Evolutionary conservation across 2,113 vertebrate species (phyloP), one percentile per base, ranked within the genome.

Genomic region (Garra rufa): DNA sequence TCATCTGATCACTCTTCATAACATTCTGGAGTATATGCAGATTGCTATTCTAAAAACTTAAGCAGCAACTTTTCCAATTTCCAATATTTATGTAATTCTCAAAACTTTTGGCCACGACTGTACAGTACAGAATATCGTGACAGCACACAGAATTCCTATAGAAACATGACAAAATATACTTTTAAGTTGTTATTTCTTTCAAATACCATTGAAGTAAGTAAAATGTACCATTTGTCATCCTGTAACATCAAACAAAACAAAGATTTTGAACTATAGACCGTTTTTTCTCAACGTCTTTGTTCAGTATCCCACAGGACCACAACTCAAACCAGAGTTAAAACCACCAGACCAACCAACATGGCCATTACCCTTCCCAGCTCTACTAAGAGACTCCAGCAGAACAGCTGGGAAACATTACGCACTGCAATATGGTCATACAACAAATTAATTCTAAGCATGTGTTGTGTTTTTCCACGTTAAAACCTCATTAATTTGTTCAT

Each of bases 361-460:
- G 75, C 74, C 77, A 74, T 84, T 71, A 65, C 34, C 19, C 55
- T 61, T n/a, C 52, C 13, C 69, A 55, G 71, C 57, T 69, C 70
- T 61, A 77, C 46, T 24, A 14, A 34, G 30, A 76, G 38, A 75
- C 75, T 76, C 38, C 26, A 48, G 76, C 65, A 80, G 65, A 52
- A 70, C 87, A 90, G 89, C 86, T 87, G 89, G 89, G 76, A 85
- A 63, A 75, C 61, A 90, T 90, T 88, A 88, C 43, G 5, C 28
- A 69, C 84, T 76, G 43, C 73, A 34, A 76, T 41, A 46, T 82
- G 57, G 52, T 63, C 81, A 50, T 78, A 65, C 70, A 82, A 78
- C 52, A 61, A 67, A 82, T 52, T 30, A 38, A 52, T 83, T 84
- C 57, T 59, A 67, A 82, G 28, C 41, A 38, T 9, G 57, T 34